Evolutionary conservation across 2,888 invertebrate genomes (phyloP).

Genomic region (Ornithoptera alexandrae): DNA sequence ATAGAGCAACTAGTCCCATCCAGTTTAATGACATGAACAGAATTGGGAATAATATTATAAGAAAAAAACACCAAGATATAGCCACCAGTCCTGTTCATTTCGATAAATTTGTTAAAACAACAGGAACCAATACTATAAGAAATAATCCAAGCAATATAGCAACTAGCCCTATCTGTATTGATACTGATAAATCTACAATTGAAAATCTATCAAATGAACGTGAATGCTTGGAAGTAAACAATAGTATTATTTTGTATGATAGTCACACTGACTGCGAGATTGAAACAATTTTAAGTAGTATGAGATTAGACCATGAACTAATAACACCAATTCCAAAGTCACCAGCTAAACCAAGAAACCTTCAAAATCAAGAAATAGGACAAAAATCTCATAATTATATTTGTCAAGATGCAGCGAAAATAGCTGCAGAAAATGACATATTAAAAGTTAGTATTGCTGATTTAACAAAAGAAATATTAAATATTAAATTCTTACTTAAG

Average conservation of each 20-base stretch:
- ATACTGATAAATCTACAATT: conserved; percentile 22
- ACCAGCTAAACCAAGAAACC: conserved; percentile 40
- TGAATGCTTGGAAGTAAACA: conserved; percentile 51
- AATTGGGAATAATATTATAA: neutral
- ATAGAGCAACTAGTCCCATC: conserved; percentile 32
- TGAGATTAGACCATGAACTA: conserved; percentile 47
- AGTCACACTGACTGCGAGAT: conserved; percentile 54
- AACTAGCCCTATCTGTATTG: conserved; percentile 32
- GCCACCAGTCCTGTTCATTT: conserved; percentile 32
- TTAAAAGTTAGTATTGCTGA: conserved; percentile 38
- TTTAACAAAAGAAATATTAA: conserved; percentile 40
- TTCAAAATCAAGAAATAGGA: conserved; percentile 19
- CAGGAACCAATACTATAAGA: conserved; percentile 10
- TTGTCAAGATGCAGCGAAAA: conserved; percentile 41
- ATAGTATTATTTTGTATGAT: conserved; percentile 41
- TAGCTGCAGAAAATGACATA: conserved; percentile 42
- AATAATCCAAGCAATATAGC: conserved; percentile 15
- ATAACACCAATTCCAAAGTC: conserved; percentile 61
- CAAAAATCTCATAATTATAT: conserved; percentile 16
- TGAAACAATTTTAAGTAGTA: conserved; percentile 54
- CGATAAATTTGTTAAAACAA: conserved; percentile 9
- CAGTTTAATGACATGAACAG: neutral
- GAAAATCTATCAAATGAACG: conserved; percentile 25
- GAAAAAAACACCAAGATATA: conserved; percentile 8
- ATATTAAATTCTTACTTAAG: conserved; percentile 41